Conservation (phyloP, 2,888 invertebrate genomes). For the Pilophorus perplexus region DNA sequence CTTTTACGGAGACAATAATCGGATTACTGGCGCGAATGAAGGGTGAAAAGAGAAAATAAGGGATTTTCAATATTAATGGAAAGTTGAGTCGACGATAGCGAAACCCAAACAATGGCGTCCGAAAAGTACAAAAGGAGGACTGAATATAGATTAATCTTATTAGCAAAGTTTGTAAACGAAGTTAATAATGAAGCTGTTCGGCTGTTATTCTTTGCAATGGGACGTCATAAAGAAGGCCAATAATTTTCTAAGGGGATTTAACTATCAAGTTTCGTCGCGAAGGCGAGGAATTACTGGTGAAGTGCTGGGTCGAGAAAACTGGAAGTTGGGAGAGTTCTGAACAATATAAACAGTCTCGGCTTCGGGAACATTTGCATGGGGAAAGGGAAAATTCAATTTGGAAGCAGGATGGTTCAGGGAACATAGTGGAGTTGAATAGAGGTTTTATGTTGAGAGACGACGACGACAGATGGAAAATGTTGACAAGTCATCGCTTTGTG, state of each 20-base stretch:
- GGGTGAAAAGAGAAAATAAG: not conserved
- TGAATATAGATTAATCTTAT: constrained; percentile 21
- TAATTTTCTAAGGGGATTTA: constrained; percentile 27
- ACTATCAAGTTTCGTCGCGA: constrained; percentile 8
- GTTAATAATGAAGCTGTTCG: constrained; percentile 18
- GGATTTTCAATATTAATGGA: constrained; percentile 16
- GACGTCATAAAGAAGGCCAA: constrained; percentile 13
- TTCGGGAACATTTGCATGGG: constrained; percentile 25
- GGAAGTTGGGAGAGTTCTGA: constrained; percentile 25
- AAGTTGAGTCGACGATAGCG: constrained; percentile 5
- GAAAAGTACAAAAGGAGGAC: constrained; percentile 13
- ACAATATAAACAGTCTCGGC: constrained; percentile 24
- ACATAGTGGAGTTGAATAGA: too few relatives aligned
- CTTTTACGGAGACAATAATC: constrained; percentile 10
- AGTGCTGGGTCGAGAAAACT: not conserved
- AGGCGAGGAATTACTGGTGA: not conserved
- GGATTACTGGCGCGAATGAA: not conserved
- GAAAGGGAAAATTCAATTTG: constrained; percentile 32
- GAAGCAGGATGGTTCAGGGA: not conserved
- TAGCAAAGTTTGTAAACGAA: constrained; percentile 7
- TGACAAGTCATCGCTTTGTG: too few relatives aligned
- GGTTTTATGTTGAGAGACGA: too few relatives aligned
- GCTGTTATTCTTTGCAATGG: constrained; percentile 30
- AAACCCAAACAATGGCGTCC: constrained; percentile 15
- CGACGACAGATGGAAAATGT: too few relatives aligned